Conservation (phyloP, 2,797 vertebrate genomes). For the Eremophila alpestris region DNA sequence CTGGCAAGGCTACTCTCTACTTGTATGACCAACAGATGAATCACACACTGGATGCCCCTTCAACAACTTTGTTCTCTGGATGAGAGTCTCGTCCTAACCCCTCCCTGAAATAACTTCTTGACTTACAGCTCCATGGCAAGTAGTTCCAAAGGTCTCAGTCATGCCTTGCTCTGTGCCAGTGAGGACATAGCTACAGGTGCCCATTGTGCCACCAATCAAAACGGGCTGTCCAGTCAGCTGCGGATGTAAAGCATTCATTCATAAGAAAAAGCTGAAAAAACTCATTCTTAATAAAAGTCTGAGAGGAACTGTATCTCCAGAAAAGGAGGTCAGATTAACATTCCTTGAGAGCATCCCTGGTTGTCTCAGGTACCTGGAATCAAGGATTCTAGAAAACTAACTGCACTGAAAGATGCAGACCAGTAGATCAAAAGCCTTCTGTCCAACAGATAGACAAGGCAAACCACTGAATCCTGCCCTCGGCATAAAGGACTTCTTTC, state of each 20-base stretch:
- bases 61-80: neutral
- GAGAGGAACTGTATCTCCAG: neutral
- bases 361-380: neutral
- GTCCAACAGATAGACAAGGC: neutral
- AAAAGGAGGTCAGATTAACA: neutral
- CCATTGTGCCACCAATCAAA: constrained; percentile 97
- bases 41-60: neutral
- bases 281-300: neutral
- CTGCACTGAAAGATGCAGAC: neutral
- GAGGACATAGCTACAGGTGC: constrained; percentile 97
- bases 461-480: neutral
- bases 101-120: neutral
- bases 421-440: neutral
- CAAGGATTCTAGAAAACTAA: neutral
- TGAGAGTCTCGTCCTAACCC: neutral
- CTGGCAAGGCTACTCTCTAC: neutral
- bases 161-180: constrained; percentile 97
- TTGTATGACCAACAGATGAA: neutral
- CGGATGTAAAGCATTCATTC: neutral
- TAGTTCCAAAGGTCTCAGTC: constrained; percentile 98
- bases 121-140: constrained; percentile 96
- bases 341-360: neutral
- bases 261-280: neutral
- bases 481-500: neutral
- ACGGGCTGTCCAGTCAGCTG: constrained; percentile 98